phyloP scores from a whole-genome alignment of 92 coral and sea anemone species.

The Epizoanthus illoricatus region DNA sequence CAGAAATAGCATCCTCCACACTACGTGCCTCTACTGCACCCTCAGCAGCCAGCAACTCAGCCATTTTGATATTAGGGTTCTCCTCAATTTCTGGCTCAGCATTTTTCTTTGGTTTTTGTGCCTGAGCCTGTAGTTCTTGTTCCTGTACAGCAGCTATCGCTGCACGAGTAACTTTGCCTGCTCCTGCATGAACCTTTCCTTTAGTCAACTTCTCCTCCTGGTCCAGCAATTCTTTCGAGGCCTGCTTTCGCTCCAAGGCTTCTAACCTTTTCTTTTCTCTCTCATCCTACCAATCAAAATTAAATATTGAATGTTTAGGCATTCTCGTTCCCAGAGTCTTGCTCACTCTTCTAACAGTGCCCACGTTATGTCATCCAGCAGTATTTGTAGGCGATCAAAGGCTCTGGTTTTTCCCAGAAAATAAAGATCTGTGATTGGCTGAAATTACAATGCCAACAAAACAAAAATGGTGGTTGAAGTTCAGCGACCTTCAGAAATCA shows the following conservation, averaged over 20 bases:
- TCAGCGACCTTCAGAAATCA: too few species aligned
- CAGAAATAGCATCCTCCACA: constrained; percentile 94
- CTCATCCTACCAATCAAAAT: constrained; percentile 60
- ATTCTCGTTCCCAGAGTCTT: too few species aligned
- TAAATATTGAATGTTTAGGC: too few species aligned
- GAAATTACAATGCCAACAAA: too few species aligned
- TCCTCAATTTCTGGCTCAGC: constrained; percentile 73
- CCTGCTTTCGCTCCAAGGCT: constrained; percentile 74
- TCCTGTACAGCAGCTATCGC: constrained; percentile 47
- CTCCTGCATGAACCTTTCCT: constrained; percentile 65
- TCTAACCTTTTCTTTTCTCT: constrained; percentile 77
- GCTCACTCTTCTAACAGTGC: too few species aligned
- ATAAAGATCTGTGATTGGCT: too few species aligned
- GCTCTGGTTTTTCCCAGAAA: too few species aligned
- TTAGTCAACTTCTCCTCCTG: constrained; percentile 87
- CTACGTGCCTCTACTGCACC: constrained; percentile 94
- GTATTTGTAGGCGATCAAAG: too few species aligned
- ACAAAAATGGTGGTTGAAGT: too few species aligned
- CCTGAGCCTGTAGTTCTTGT: constrained; percentile 19
- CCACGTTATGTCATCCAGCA: too few species aligned
- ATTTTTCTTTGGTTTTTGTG: constrained; percentile 46
- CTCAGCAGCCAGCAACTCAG: constrained; percentile 75
- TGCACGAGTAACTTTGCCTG: constrained; percentile 50
- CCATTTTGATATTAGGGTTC: constrained; percentile 89
- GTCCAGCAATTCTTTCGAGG: constrained; percentile 69